phyloP scores from a whole-genome alignment of 2,888 invertebrate species.

The Lucinisca nassula region DNA sequence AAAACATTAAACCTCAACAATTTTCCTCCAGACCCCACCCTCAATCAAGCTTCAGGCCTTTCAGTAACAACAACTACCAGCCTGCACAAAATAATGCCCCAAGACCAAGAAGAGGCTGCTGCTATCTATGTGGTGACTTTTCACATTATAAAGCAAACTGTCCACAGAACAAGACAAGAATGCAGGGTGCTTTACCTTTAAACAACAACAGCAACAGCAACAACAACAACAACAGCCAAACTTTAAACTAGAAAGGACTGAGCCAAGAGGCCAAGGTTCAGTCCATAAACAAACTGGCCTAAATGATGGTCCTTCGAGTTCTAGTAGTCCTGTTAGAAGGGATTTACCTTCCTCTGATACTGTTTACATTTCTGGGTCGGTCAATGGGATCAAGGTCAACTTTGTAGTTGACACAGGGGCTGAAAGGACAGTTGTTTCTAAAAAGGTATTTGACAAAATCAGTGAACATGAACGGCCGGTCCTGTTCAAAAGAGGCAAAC shows the following conservation, averaged over 20 bases:
- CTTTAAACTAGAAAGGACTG: conserved; percentile 48
- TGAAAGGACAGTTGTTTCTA: conserved; percentile 16
- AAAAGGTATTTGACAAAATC: conserved; percentile 28
- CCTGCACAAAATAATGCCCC: neutral
- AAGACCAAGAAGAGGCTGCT: conserved; percentile 8
- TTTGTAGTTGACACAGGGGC: conserved; percentile 38
- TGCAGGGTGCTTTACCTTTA: neutral
- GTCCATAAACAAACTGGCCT: conserved; percentile 29
- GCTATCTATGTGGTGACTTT: conserved; percentile 30
- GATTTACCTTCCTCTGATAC: conserved; percentile 28
- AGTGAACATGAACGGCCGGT: neutral
- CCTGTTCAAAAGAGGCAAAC: conserved; percentile 20
- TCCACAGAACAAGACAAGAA: neutral
- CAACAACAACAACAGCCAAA: neutral
- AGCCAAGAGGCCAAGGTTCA: conserved; percentile 28
- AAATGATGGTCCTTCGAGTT: neutral
- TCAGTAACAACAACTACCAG: neutral
- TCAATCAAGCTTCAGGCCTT: neutral
- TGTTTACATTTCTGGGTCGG: conserved; percentile 28
- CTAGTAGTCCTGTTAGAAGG: conserved; percentile 14
- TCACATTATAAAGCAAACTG: conserved; percentile 32
- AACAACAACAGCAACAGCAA: neutral
- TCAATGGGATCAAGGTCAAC: conserved; percentile 6
- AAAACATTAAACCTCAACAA: neutral
- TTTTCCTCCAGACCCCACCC: neutral